Base-by-base conservation (phyloP, 2,797 vertebrate genomes). In the Lithobates pipiens region DNA sequence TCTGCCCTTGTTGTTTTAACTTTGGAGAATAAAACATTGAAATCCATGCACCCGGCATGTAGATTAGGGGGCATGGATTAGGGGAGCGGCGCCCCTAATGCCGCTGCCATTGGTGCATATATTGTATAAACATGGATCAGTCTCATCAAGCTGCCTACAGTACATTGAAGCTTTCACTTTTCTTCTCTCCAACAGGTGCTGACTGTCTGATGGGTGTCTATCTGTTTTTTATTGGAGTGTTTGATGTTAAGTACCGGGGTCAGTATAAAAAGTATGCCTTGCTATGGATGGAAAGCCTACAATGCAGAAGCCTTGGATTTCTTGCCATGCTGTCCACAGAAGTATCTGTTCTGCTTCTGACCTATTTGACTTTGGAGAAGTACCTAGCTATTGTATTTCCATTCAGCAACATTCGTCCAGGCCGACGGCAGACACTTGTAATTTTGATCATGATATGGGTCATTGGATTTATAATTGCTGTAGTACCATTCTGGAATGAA, bases 381-480 rank as follows among this genome's bases (percentile, higher is more conserved):
- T 97, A 96, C 88, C 89, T 97, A 57, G 96, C 94, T 77, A 95
- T 97, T 8, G 96, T 96, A 27, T 97, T 97, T 88, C 96, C 96
- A 46, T 97, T 97, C 93, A 96, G 94, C 88, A 95, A 96, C 85
- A 91, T 96, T 73, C 91, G 92, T 0, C 95, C 94, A 0, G 91
- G 95, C 81, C 96, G 95, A 88, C 82, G 93, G 44, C 95, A 95
- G 91, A 96, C 95, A 0, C 78, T 91, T 32, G 75, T 92, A 82
- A 87, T 94, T 46, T 92, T 97, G 86, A 85, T 88, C 65, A 90
- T 92, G 27, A 95, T 96, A 89, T 96, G 96, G 96, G 63, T 96
- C 3, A 81, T 93, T 87, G 96, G 95, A 27, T 94, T 97, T 86
- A 87, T 94, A 42, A 96, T 97, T 27, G 96, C 96, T 0, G 91